Conservation (phyloP, 2,797 vertebrate genomes). For the Labroides dimidiatus region DNA sequence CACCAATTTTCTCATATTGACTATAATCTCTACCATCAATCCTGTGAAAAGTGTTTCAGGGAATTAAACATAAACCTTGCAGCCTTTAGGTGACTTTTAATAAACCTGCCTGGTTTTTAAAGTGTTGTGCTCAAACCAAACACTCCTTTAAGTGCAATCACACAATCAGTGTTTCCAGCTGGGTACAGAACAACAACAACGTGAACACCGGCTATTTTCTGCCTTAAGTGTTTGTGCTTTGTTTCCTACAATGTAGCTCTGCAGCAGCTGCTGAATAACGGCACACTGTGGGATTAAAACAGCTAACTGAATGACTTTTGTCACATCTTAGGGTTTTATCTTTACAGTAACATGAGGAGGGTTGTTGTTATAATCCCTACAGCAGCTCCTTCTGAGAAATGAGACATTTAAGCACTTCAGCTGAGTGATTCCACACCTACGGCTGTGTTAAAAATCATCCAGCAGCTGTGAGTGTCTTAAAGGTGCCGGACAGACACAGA, state of each 20-base stretch:
- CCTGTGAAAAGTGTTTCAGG: no score
- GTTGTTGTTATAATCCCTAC: slow-evolving; percentile 21
- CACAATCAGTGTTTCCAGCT: neutral
- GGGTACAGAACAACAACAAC: neutral
- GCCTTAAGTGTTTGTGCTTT: neutral
- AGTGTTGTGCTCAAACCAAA: neutral
- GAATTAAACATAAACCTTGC: no score
- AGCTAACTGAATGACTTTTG: neutral
- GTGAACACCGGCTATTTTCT: no score
- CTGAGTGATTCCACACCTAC: slow-evolving; percentile 36
- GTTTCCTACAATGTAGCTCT: neutral
- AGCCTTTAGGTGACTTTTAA: neutral
- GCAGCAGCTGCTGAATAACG: neutral
- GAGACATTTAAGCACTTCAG: slow-evolving; percentile 29
- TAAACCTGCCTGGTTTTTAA: neutral
- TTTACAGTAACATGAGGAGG: neutral
- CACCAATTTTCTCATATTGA: no score
- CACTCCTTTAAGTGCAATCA: neutral
- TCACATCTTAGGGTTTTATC: slow-evolving; percentile 7
- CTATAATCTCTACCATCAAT: no score
- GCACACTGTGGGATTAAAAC: neutral
- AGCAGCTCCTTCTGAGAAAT: slow-evolving; percentile 29
- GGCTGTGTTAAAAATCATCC: slow-evolving; percentile 27
- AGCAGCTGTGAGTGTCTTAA: slow-evolving; percentile 22
- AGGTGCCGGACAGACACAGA: slow-evolving; percentile 46